These are phyloP conservation scores for Synergus umbraculus DNA, from an alignment of 2,888 invertebrate species.

Conservation along the genomic window DNA sequence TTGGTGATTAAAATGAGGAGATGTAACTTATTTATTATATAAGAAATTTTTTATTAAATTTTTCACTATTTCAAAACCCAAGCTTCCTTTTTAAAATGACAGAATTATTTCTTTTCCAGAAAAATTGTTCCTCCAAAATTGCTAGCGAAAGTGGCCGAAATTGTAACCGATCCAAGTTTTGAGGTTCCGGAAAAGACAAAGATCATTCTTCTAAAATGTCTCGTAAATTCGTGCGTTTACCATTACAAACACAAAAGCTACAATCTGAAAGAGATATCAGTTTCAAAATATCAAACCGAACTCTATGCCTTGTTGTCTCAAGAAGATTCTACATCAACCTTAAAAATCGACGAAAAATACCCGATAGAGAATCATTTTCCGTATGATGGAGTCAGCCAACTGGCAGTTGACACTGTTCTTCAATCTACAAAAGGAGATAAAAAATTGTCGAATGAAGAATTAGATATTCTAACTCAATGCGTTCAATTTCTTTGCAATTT, in stretches of 20 bases:
- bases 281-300: slow-evolving; percentile 46
- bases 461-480: slow-evolving; percentile 64
- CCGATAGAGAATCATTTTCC: slow-evolving; percentile 64
- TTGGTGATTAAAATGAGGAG: no score
- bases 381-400: slow-evolving; percentile 64
- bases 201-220: slow-evolving; percentile 68
- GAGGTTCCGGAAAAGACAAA: slow-evolving; percentile 57
- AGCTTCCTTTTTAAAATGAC: neutral
- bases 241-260: slow-evolving; percentile 60
- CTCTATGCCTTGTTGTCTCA: slow-evolving; percentile 44
- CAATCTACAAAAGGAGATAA: slow-evolving; percentile 40
- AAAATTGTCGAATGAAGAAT: slow-evolving; percentile 54
- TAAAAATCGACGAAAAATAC: slow-evolving; percentile 51
- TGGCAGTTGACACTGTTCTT: slow-evolving; percentile 61
- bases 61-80: neutral
- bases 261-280: slow-evolving; percentile 40
- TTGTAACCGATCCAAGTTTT: slow-evolving; percentile 52
- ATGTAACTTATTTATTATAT: no score
- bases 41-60: no score
- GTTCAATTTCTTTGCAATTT: slow-evolving; percentile 73
- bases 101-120: slow-evolving; percentile 58
- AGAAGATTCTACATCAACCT: slow-evolving; percentile 35
- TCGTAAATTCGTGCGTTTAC: slow-evolving; percentile 70
- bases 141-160: slow-evolving; percentile 65
- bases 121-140: slow-evolving; percentile 56